These are phyloP conservation scores for Aphaenogaster floridana DNA, from an alignment of 1,140 invertebrate genomes.

Conservation along the genomic window DNA sequence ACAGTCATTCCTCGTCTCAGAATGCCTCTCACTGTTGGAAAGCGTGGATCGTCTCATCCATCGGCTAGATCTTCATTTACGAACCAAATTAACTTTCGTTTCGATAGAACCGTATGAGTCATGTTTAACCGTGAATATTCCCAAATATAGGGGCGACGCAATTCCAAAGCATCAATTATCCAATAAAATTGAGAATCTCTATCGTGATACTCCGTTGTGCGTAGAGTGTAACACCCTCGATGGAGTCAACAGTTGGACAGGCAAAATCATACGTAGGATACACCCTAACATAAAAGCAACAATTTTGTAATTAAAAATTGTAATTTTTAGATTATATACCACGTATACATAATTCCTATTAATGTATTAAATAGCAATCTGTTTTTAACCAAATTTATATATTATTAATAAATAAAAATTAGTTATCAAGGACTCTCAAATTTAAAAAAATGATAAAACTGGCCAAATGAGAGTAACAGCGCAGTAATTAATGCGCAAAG, in stretches of 20 bases:
- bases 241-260: constrained; percentile 99
- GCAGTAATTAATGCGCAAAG: no score
- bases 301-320: neutral
- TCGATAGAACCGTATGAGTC: constrained; percentile 99
- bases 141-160: constrained; percentile 98
- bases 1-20: constrained; percentile 98
- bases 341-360: neutral
- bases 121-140: constrained; percentile 97
- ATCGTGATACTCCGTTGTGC: constrained; percentile 99
- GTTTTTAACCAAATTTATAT: constrained; percentile 8
- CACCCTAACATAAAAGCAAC: constrained; percentile 89
- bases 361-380: neutral
- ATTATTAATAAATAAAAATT: no score
- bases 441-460: no score
- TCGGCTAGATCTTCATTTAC: constrained; percentile 97
- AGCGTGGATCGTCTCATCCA: constrained; percentile 99
- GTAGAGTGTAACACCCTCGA: constrained; percentile 98
- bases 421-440: no score
- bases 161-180: constrained; percentile 95
- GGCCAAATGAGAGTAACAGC: no score
- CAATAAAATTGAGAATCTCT: constrained; percentile 99
- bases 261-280: constrained; percentile 99
- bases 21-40: constrained; percentile 99
- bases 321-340: neutral
- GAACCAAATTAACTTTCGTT: constrained; percentile 99